Evolutionary conservation across 2,888 invertebrate species (phyloP).

Genomic region (Drosophila buzzatii): DNA sequence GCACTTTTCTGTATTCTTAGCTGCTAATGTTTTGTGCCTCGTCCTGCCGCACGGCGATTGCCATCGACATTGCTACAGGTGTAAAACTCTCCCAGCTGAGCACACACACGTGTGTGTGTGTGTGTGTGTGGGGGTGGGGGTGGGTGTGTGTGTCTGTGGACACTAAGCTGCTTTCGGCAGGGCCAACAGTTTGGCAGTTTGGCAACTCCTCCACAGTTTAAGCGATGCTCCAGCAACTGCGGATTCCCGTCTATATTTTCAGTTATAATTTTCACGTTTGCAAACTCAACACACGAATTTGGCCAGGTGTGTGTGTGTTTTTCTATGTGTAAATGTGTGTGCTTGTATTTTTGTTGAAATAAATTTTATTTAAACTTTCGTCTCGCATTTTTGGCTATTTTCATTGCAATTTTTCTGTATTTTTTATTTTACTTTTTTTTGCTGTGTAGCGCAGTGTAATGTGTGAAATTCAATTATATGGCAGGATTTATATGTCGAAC

Average conservation of each 20-base stretch:
- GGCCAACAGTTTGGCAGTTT: constrained; percentile 46
- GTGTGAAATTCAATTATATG: constrained; percentile 77
- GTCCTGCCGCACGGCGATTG: constrained; percentile 39
- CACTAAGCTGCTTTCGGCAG: constrained; percentile 48
- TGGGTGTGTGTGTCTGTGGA: constrained; percentile 12
- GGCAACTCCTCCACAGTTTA: constrained; percentile 48
- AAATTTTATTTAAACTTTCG: constrained; percentile 80
- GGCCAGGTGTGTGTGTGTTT: constrained; percentile 12
- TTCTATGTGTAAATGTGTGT: constrained; percentile 6
- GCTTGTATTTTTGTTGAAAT: constrained; percentile 73
- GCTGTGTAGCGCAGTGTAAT: constrained; percentile 62
- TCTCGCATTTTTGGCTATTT: constrained; percentile 60
- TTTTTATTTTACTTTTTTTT: constrained; percentile 24
- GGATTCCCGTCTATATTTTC: constrained; percentile 31
- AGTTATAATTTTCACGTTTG: constrained; percentile 70
- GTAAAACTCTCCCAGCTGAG: constrained; percentile 56
- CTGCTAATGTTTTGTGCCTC: constrained; percentile 61
- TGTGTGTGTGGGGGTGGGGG: background rate
- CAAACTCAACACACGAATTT: constrained; percentile 50
- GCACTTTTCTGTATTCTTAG: constrained; percentile 61
- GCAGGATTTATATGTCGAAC: constrained; percentile 75
- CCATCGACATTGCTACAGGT: constrained; percentile 70
- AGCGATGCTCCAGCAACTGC: constrained; percentile 21
- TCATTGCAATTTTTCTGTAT: constrained; percentile 16
- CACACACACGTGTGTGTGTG: constrained; percentile 1